These are phyloP conservation scores for Panulirus ornatus DNA, from an alignment of 1,140 invertebrate species.

Conservation along the genomic window DNA sequence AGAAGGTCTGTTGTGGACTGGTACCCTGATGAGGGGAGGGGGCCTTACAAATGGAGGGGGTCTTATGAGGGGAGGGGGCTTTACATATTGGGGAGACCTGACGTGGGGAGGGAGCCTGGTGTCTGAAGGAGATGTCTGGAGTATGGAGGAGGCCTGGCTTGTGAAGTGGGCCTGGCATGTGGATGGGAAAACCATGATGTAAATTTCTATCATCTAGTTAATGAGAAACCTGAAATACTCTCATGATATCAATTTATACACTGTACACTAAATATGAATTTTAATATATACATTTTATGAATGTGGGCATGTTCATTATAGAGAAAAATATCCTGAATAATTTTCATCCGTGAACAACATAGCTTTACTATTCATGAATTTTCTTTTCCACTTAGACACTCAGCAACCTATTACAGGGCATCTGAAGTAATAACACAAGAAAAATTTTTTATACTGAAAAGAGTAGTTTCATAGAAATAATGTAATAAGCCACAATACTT, in stretches of 20 bases:
- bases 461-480: too few relatives aligned
- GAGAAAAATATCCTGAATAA: background rate
- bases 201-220: background rate
- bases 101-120: constrained; percentile 2
- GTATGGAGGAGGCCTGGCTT: constrained; percentile 9
- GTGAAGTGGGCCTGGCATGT: constrained; percentile 33
- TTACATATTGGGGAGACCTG: background rate
- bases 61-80: background rate
- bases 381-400: too few relatives aligned
- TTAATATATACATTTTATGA: background rate
- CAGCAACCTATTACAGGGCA: too few relatives aligned
- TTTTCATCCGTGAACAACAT: background rate
- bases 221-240: background rate
- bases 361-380: background rate
- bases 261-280: background rate
- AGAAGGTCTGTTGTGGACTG: background rate
- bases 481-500: too few relatives aligned
- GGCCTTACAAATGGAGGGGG: background rate
- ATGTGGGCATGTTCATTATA: background rate
- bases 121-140: constrained; percentile 30
- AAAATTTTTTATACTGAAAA: too few relatives aligned
- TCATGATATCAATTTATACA: background rate
- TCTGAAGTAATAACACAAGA: too few relatives aligned
- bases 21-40: constrained; percentile 15
- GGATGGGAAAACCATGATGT: constrained; percentile 25